These are phyloP conservation scores for Arrhopalites spinosus DNA, from an alignment of 2,888 invertebrate species.

Conservation along the genomic window DNA sequence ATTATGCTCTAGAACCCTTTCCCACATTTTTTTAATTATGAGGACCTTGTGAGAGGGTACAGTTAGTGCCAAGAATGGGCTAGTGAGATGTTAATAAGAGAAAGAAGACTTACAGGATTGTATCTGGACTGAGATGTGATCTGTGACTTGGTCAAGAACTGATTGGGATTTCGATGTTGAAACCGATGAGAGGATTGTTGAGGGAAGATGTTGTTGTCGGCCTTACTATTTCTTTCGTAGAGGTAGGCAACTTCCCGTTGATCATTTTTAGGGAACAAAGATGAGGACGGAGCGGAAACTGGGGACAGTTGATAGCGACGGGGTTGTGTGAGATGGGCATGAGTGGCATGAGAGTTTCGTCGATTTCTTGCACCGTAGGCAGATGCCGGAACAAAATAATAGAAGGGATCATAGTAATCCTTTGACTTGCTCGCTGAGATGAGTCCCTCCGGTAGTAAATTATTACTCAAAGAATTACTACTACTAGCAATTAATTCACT, in stretches of 20 bases:
- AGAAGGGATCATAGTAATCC: conserved; percentile 24
- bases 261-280: background rate
- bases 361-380: conserved; percentile 5
- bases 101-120: conserved; percentile 6
- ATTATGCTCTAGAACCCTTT: background rate
- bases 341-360: conserved; percentile 12
- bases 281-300: background rate
- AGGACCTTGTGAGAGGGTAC: too few relatives aligned
- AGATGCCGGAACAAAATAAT: background rate
- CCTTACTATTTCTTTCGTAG: conserved; percentile 18
- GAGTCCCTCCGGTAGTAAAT: background rate
- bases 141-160: conserved; percentile 51
- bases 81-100: background rate
- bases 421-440: background rate
- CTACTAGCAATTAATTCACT: background rate
- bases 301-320: background rate
- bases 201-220: conserved; percentile 11
- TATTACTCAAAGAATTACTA: background rate
- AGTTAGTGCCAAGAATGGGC: too few relatives aligned
- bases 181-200: background rate
- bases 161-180: conserved; percentile 34
- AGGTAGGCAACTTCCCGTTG: conserved; percentile 1
- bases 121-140: conserved; percentile 28
- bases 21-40: too few relatives aligned
- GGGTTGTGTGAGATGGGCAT: background rate